Percentiles rank a stretch among this genome's conserved stretches.
Evolutionary conservation across 1,140 invertebrate genomes (phyloP).

Genomic region (Tetranychus cinnabarinus): DNA sequence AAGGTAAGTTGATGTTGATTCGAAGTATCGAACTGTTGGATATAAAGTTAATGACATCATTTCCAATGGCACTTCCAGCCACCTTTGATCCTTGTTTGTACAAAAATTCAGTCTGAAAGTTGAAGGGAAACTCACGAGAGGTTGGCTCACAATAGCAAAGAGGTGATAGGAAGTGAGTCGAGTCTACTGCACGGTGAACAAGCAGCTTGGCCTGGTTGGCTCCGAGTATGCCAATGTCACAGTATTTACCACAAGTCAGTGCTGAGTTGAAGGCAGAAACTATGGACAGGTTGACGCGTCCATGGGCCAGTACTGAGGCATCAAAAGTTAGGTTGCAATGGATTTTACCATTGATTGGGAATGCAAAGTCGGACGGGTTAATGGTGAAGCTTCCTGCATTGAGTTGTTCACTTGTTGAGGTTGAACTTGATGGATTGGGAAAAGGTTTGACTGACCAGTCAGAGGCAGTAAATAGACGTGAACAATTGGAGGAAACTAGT

Average conservation of each 20-base stretch:
- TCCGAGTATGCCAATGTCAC: neutral
- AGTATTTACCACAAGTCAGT: neutral
- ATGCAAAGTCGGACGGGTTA: neutral
- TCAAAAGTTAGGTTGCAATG: conserved; percentile 13
- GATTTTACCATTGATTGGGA: conserved; percentile 3
- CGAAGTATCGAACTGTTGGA: neutral
- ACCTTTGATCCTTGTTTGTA: neutral
- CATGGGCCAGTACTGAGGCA: conserved; percentile 10
- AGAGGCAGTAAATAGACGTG: neutral
- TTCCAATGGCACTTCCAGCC: neutral
- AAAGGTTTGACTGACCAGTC: neutral
- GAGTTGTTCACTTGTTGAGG: too few relatives aligned
- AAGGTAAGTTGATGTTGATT: neutral
- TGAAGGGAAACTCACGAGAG: neutral
- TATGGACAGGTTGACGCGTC: conserved; percentile 12
- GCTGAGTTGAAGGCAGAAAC: conserved; percentile 10
- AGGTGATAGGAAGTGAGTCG: neutral
- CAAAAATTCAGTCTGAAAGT: neutral
- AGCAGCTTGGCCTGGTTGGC: neutral
- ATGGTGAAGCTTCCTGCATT: neutral
- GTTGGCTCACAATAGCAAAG: neutral
- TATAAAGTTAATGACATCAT: neutral
- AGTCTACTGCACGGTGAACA: neutral
- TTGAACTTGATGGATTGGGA: too few relatives aligned
- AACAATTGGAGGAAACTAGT: neutral